Evolutionary conservation across 2,888 invertebrate species (phyloP).

Genomic region (Noctua comes): DNA sequence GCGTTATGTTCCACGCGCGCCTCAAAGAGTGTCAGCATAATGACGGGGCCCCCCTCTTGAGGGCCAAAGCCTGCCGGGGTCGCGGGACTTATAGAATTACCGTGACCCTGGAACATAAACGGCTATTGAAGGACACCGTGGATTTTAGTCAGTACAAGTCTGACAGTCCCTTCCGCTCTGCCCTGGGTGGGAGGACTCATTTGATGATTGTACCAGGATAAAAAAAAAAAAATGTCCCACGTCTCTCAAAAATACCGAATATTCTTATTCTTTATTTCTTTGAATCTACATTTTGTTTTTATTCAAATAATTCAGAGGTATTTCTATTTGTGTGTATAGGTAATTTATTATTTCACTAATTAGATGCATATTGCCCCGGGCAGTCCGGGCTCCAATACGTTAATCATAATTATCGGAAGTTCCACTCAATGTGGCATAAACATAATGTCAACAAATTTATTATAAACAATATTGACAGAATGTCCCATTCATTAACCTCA

Average conservation of each 20-base stretch:
- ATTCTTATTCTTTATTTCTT: background rate
- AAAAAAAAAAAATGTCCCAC: background rate
- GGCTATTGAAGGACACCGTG: too few species aligned
- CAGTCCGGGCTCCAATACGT: conserved; percentile 7
- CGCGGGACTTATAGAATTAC: too few species aligned
- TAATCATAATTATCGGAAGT: conserved; percentile 39
- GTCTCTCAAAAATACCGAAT: background rate
- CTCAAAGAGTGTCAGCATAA: too few species aligned
- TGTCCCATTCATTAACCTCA: conserved; percentile 22
- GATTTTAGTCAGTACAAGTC: too few species aligned
- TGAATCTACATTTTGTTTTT: too few species aligned
- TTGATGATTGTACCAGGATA: too few species aligned
- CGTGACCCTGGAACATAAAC: too few species aligned
- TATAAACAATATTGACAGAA: conserved; percentile 11
- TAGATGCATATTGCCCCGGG: conserved; percentile 24
- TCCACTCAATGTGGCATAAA: conserved; percentile 3
- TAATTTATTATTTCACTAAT: conserved; percentile 6
- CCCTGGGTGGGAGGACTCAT: too few species aligned
- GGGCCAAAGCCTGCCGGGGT: too few species aligned
- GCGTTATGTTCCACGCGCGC: too few species aligned
- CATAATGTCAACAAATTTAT: conserved; percentile 21
- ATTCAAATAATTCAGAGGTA: background rate
- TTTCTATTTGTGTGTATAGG: background rate
- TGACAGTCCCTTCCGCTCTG: too few species aligned
- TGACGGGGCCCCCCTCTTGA: too few species aligned